A percentile compares a stretch with the other conserved stretches of the same genome.
Evolutionary conservation across 2,888 invertebrate species (phyloP).

Genomic region (Stenurella melanura): DNA sequence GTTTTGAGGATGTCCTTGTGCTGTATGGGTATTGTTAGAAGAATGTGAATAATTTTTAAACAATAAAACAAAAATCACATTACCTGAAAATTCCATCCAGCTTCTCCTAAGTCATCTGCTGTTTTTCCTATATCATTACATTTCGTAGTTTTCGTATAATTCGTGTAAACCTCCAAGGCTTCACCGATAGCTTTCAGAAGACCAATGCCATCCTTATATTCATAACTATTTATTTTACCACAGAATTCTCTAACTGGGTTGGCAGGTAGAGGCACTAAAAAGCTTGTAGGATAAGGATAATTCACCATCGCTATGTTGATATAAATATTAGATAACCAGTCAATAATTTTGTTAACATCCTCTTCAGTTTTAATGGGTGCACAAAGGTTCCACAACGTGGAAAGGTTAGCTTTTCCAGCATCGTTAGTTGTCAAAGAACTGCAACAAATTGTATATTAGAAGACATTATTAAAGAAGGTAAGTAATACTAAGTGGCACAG

Average conservation of each 20-base stretch:
- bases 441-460: conserved; percentile 49
- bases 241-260: conserved; percentile 85
- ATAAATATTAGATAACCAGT: conserved; percentile 84
- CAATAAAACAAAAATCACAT: not conserved
- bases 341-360: conserved; percentile 78
- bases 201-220: conserved; percentile 62
- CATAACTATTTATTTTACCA: conserved; percentile 72
- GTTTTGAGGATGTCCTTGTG: too few relatives aligned
- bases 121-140: conserved; percentile 81
- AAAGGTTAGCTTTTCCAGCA: conserved; percentile 82
- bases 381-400: conserved; percentile 86
- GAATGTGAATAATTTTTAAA: not conserved
- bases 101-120: conserved; percentile 78
- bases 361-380: conserved; percentile 77
- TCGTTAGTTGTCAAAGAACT: conserved; percentile 76
- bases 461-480: not conserved
- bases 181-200: conserved; percentile 80
- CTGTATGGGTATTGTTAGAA: too few relatives aligned
- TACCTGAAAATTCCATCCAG: conserved; percentile 91
- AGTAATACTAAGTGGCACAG: too few relatives aligned
- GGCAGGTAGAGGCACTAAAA: conserved; percentile 88
- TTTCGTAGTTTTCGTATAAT: conserved; percentile 83
- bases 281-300: conserved; percentile 92
- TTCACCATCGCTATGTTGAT: conserved; percentile 93
- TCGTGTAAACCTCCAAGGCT: conserved; percentile 85